phyloP scores from a whole-genome alignment of 2,797 vertebrate species.

The Anguilla megastoma region DNA sequence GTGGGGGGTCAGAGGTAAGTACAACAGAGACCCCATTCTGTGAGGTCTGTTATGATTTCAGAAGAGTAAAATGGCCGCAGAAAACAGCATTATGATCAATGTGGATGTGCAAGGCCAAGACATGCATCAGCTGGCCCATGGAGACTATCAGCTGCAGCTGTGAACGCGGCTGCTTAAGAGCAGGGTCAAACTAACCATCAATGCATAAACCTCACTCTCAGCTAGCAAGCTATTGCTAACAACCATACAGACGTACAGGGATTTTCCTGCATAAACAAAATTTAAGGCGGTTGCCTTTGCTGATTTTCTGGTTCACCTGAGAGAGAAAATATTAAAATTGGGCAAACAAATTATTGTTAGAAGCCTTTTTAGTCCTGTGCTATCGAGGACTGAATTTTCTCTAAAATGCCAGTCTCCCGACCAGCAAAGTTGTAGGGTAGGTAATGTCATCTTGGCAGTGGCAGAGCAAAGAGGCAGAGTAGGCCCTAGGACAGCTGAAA shows the following conservation, averaged over 20 bases:
- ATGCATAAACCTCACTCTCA: neutral
- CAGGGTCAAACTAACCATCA: neutral
- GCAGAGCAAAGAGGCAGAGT: no score
- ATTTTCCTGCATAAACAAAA: no score
- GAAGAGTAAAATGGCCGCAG: neutral
- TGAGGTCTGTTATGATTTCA: neutral
- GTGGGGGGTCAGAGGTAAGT: neutral
- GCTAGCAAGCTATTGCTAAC: conserved; percentile 8
- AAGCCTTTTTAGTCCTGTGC: no score
- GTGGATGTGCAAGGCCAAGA: neutral
- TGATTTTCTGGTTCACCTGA: neutral
- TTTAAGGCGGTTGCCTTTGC: neutral
- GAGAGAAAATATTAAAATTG: no score
- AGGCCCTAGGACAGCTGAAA: no score
- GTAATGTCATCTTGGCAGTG: no score
- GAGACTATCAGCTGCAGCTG: conserved; percentile 20
- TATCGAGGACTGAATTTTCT: no score
- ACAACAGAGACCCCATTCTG: neutral
- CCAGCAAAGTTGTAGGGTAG: no score
- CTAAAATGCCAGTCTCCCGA: no score
- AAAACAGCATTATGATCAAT: conserved; percentile 2
- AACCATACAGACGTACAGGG: neutral
- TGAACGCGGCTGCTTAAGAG: neutral
- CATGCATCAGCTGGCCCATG: neutral
- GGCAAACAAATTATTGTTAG: no score